Base-by-base conservation (phyloP, 1,140 invertebrate species). In the Panagrolaimus sp. region DNA sequence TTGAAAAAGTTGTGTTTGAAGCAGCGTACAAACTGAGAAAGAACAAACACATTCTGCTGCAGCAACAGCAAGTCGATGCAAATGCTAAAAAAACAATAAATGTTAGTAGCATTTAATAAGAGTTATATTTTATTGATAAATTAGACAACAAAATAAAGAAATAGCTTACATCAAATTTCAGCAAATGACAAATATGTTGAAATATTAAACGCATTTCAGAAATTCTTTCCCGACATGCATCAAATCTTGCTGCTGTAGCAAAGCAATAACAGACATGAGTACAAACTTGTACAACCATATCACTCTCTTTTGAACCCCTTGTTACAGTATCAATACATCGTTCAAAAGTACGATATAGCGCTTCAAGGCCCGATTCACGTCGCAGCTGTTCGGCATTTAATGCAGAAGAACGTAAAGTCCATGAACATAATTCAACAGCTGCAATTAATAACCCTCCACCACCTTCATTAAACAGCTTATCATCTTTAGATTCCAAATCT, bases 331-430 rank as follows among this genome's bases (percentile, higher is more conserved):
- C 74, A 38, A 77, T 72, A 51, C 80, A 82, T 5, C 81, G 70
- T 51, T 76, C 79, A 65, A 81, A 81, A 3, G 80, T 77, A 47
- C 62, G 71, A 13, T 80, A 71, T 1, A 81, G 47, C 11, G 81
- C 74, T 84, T 95, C 90, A 61, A 97, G 87, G 20, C 95, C 95
- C 69, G 89, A 89, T 86, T 98, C 94, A 66, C 96, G 85, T 51
- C 95, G 86, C 46, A 99, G 85, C 84, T 99, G 96, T 85, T 98
- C 94, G 0, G 94, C 96, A 86, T 99, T 99, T 8, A 98, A 86
- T 43, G 93, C 90, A 4, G 95, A 98, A 85, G 93, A 97, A 74
- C 91, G 89, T 2, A 99, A 91, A 0, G 96, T 98, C 79, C 96
- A 92, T 85, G 94, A 96, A 38, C 92, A 91, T 8, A 98, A 87